Percentiles rank a stretch among this genome's conserved stretches.
Evolutionary conservation across 2,113 vertebrate genomes (phyloP).

Genomic region (Erpornis zantholeuca): DNA sequence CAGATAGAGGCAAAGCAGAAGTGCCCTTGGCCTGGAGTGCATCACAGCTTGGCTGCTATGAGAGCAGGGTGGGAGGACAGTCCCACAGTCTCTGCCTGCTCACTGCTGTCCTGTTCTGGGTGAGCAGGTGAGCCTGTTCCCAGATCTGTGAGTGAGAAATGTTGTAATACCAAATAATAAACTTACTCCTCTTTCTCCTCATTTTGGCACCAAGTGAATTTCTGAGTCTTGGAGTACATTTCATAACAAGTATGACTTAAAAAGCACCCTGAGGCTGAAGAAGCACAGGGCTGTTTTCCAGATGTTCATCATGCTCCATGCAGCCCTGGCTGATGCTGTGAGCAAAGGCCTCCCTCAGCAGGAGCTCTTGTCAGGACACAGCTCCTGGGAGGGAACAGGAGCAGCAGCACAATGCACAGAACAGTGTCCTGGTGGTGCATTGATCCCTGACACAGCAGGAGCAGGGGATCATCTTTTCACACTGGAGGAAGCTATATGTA

Average conservation of each 20-base stretch:
- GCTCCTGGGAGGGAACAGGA: not conserved
- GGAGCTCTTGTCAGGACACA: not conserved
- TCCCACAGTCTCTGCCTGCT: not conserved
- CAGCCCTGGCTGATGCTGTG: not conserved
- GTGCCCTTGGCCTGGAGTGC: not conserved
- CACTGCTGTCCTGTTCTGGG: not conserved
- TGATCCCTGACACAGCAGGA: conserved; percentile 13
- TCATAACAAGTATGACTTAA: not conserved
- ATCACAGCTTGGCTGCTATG: not conserved
- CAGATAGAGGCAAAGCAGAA: not conserved
- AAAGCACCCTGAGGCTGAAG: not conserved
- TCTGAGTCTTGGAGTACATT: not conserved
- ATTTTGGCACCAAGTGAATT: not conserved
- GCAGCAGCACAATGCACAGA: not conserved
- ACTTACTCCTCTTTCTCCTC: not conserved
- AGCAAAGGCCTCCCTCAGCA: not conserved
- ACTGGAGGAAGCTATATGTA: not conserved
- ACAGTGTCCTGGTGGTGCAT: not conserved
- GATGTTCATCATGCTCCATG: not conserved
- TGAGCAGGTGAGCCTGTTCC: not conserved
- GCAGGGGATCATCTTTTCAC: not conserved
- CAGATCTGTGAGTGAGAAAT: not conserved
- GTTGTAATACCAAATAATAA: not conserved
- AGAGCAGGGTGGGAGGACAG: not conserved
- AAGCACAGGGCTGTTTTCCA: not conserved